phyloP scores from a whole-genome alignment of 2,797 vertebrate species.

The Telmatherina bonti region DNA sequence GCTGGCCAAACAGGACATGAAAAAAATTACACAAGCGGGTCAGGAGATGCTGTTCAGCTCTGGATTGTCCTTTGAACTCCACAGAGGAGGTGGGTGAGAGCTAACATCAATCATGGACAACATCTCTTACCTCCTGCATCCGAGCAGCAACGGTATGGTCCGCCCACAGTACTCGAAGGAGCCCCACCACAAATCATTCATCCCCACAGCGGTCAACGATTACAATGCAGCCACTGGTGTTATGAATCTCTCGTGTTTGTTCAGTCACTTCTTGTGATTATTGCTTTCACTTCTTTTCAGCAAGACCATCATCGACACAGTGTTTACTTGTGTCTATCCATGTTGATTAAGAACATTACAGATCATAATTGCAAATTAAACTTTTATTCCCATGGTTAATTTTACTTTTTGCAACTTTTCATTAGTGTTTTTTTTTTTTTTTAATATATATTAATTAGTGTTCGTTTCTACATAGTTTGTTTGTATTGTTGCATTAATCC shows the following conservation, averaged over 20 bases:
- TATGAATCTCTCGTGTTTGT: not conserved
- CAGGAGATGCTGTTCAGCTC: not conserved
- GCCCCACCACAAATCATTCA: not conserved
- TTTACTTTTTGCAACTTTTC: too few relatives aligned
- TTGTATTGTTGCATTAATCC: too few relatives aligned
- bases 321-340: not conserved
- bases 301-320: not conserved
- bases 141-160: not conserved
- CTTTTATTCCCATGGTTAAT: too few relatives aligned
- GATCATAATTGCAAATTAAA: not conserved
- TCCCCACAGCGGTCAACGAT: not conserved
- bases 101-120: not conserved
- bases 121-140: not conserved
- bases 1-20: not conserved
- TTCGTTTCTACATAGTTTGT: too few relatives aligned
- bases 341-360: too few relatives aligned
- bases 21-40: not conserved
- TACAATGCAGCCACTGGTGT: not conserved
- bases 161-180: not conserved
- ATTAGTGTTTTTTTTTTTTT: too few relatives aligned
- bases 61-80: not conserved
- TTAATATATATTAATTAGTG: too few relatives aligned
- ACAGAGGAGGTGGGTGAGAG: not conserved
- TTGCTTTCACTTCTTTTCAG: not conserved
- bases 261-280: not conserved